phyloP scores from a whole-genome alignment of 2,888 invertebrate genomes.

The Alentia gelatinosa region DNA sequence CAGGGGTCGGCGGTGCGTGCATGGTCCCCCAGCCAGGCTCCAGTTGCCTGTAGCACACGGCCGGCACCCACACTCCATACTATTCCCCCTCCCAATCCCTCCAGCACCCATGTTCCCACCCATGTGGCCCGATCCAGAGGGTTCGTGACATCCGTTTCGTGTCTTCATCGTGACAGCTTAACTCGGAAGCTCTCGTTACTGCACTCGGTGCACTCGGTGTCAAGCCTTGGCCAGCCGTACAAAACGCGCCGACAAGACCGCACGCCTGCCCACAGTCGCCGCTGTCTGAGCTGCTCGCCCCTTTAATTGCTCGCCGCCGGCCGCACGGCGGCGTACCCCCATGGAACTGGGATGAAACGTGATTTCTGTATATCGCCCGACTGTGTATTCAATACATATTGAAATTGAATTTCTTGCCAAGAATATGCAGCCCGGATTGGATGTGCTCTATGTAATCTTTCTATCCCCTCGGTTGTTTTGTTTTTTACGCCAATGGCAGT shows the following conservation, averaged over 20 bases:
- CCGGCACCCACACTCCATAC: neutral
- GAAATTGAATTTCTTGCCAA: too few relatives aligned
- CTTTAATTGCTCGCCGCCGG: neutral
- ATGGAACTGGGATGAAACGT: too few relatives aligned
- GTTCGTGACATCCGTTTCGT: neutral
- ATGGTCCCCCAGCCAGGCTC: too few relatives aligned
- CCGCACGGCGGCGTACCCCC: too few relatives aligned
- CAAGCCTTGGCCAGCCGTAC: neutral
- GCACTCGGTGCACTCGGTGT: neutral
- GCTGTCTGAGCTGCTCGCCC: neutral
- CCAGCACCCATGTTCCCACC: neutral
- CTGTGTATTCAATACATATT: too few relatives aligned
- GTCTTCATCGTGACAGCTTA: neutral
- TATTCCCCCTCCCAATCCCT: neutral
- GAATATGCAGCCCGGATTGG: too few relatives aligned
- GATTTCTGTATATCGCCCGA: too few relatives aligned
- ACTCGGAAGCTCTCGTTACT: conserved; percentile 22
- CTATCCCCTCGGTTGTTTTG: too few relatives aligned
- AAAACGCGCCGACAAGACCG: neutral
- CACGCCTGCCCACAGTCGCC: neutral
- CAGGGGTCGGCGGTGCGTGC: neutral
- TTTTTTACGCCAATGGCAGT: too few relatives aligned
- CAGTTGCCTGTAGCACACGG: too few relatives aligned
- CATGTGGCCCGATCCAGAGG: neutral
- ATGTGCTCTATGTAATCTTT: too few relatives aligned